phyloP scores from a whole-genome alignment of 2,113 vertebrate species.

The Aramus guarauna region DNA sequence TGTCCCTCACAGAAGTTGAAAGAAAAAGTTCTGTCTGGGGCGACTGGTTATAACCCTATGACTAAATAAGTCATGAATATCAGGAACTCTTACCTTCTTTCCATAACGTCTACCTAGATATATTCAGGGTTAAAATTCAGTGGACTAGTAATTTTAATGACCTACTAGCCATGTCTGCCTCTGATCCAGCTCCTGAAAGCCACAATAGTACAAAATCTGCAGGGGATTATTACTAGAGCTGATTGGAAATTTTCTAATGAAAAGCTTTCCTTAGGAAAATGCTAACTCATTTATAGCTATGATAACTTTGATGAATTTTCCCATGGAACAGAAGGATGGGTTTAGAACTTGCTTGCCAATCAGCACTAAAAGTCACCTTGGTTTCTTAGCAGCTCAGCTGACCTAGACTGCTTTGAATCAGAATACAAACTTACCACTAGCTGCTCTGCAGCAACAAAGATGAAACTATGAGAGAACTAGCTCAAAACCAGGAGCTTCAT shows the following conservation, averaged over 20 bases:
- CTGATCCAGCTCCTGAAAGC: not conserved
- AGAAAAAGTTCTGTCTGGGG: not conserved
- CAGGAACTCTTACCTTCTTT: not conserved
- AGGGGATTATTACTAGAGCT: not conserved
- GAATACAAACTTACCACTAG: not conserved
- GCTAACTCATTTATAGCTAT: not conserved
- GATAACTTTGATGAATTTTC: not conserved
- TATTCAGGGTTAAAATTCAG: not conserved
- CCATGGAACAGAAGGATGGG: not conserved
- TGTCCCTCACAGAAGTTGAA: not conserved
- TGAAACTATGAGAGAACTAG: not conserved
- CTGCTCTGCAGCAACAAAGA: not conserved
- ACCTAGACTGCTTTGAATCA: not conserved
- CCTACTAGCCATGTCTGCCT: not conserved
- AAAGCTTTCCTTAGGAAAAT: not conserved
- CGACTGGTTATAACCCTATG: not conserved
- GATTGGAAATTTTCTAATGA: not conserved
- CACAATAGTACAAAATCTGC: not conserved
- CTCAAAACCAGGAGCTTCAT: not conserved
- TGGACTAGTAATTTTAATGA: not conserved
- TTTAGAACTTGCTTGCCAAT: not conserved
- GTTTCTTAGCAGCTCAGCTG: not conserved
- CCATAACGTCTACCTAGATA: not conserved
- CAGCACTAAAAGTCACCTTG: not conserved
- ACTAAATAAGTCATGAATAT: not conserved